Evolutionary conservation across 2,888 invertebrate genomes (phyloP).

Genomic region (Iphiclides podalirius): DNA sequence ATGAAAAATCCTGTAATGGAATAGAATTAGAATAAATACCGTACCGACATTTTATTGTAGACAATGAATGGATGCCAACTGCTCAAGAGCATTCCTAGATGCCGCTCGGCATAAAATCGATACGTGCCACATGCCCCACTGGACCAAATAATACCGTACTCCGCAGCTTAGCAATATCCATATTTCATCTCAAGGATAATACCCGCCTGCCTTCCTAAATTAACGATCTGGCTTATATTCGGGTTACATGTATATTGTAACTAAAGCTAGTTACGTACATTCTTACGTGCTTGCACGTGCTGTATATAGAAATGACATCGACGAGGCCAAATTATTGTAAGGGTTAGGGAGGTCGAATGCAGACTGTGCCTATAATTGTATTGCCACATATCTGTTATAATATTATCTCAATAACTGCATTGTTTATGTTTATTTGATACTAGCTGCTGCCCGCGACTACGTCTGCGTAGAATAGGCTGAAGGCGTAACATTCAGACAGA

Average conservation of each 20-base stretch:
- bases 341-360: too few relatives aligned
- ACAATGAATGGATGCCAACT: conserved; percentile 13
- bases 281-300: too few relatives aligned
- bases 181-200: conserved; percentile 21
- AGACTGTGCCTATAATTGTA: too few relatives aligned
- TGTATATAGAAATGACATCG: too few relatives aligned
- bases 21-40: background rate
- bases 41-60: conserved; percentile 5
- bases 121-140: conserved; percentile 28
- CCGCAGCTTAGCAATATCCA: conserved; percentile 10
- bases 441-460: too few relatives aligned
- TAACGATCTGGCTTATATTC: conserved; percentile 11
- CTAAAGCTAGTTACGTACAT: background rate
- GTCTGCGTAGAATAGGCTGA: too few relatives aligned
- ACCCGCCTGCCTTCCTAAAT: conserved; percentile 11
- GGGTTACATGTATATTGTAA: background rate
- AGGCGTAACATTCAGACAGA: too few relatives aligned
- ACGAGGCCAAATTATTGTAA: too few relatives aligned
- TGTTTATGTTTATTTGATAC: too few relatives aligned
- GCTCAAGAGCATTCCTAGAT: conserved; percentile 12
- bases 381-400: too few relatives aligned
- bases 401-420: too few relatives aligned
- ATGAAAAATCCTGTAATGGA: background rate
- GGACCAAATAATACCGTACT: conserved; percentile 27
- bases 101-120: conserved; percentile 26